phyloP scores from a whole-genome alignment of 2,797 vertebrate genomes.

The Danio aesculapii region DNA sequence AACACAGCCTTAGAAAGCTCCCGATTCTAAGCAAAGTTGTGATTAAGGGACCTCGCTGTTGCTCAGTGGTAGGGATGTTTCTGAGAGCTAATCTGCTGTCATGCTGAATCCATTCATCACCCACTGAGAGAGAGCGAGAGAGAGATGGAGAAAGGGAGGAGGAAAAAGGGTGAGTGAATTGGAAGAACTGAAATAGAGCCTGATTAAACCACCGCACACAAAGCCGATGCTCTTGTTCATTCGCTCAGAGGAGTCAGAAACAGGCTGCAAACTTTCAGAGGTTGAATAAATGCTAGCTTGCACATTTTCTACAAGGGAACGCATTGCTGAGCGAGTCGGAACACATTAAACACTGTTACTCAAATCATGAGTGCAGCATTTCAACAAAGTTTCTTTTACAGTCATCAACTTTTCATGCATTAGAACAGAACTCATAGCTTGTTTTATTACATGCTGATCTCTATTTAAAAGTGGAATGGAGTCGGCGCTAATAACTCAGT shows the following conservation, averaged over 20 bases:
- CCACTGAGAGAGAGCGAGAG: slow-evolving; percentile 43
- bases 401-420: not conserved
- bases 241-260: not conserved
- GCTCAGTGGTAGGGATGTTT: slow-evolving; percentile 13
- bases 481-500: not conserved
- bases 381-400: not conserved
- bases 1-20: not conserved
- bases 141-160: slow-evolving; percentile 17
- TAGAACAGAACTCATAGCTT: not conserved
- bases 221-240: slow-evolving; percentile 3
- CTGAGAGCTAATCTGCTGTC: slow-evolving; percentile 40
- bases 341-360: slow-evolving; percentile 16
- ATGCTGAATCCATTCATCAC: slow-evolving; percentile 33
- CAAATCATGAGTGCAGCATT: not conserved
- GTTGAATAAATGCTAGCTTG: slow-evolving; percentile 9
- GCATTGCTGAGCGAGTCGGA: slow-evolving; percentile 26
- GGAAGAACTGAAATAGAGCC: slow-evolving; percentile 20
- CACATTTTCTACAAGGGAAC: slow-evolving; percentile 16
- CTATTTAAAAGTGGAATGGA: not conserved
- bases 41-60: slow-evolving; percentile 60
- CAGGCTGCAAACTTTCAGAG: slow-evolving; percentile 19
- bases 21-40: slow-evolving; percentile 62
- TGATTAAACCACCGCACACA: not conserved
- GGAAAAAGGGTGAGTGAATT: slow-evolving; percentile 9
- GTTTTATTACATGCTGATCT: not conserved